Evolutionary conservation across 2,797 vertebrate genomes (phyloP), one percentile per base, ranked within the genome.

Genomic region (Melanogrammus aeglefinus): DNA sequence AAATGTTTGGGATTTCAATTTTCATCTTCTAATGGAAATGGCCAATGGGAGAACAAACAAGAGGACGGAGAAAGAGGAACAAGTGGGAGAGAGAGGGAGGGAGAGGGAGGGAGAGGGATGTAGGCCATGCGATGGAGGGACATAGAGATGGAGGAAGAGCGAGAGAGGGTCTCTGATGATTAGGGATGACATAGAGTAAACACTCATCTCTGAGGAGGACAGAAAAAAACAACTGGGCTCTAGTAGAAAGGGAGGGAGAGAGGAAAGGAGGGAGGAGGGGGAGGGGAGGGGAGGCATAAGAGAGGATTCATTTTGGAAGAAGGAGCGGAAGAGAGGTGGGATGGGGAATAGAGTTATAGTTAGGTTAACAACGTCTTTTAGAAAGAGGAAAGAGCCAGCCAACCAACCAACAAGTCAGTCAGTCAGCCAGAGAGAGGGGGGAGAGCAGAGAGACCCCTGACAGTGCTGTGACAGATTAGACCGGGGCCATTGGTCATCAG

Each of bases 81-180:
- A 6, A 63, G 2, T n/a, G 51, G 18, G 57, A 63, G 57, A 24
- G 57, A 57, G 51, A 57, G 51, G 7, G 39, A 74, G n/a, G n/a
- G n/a, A 13, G 51, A 51, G 44, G 47, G 79, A 80, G 72, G 75
- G 63, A 76, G 75, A 75, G 73, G 8, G 7, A 31, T n/a, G 72
- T 24, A 39, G 35, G 24, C 24, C 5, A 4, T 31, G 6, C 36
- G 10, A 70, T 5, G 6, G 72, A 73, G 47, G 33, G 12, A 63
- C 21, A 63, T 6, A 63, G 21, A 63, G 57, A 63, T n/a, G n/a
- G 57, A 63, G 4, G n/a, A 73, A 74, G 27, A 44, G 29, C 77
- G 74, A 38, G n/a, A 57, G 3, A 6, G n/a, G 72, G 39, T 51
- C 41, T 5, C 33, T 38, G 69, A 57, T 66, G 76, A 39, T 66